Base-by-base conservation (phyloP, 2,113 vertebrate species). In the Thunnus thynnus region DNA sequence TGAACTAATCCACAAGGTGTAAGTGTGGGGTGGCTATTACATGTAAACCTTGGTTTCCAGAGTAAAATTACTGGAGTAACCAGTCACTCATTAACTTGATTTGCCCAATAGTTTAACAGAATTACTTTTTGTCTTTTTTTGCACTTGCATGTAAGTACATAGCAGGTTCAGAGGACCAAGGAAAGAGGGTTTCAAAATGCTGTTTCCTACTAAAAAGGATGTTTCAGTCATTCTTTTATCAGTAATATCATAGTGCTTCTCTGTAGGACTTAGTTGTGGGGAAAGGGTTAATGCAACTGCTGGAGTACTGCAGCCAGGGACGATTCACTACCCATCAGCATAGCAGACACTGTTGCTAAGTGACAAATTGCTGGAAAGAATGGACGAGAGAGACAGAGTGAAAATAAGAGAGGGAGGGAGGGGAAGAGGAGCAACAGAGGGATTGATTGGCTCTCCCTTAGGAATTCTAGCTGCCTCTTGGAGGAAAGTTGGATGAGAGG, bases 291-390 rank as follows among this genome's bases (percentile, higher is more conserved):
- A 82, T 17, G 14, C 57, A 67, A 51, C 72, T 11, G 13, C 65
- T 55, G n/a, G 41, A 44, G 56, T 48, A 55, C 68, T 54, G 55
- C 74, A 87, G 75, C 72, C 74, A 76, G 50, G 66, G 65, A 78
- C 56, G 13, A 85, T 73, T 78, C 60, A 77, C 78, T 60, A 61
- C 30, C 82, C 81, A 58, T 63, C 70, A 80, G 62, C 74, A 41
- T 18, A 9, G 76, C 81, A 72, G 48, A 86, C 72, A 78, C 76
- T 12, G 92, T 94, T 94, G 93, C 92, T 94, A 88, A 89, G 93
- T 89, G 88, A 93, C 91, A 90, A 85, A 90, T 90, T 85, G 86
- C 78, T 36, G 73, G 85, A 61, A 58, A 76, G 77, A 85, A 82
- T 60, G 79, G 72, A 71, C 22, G n/a, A 62, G 70, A 64, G 78